phyloP scores from a whole-genome alignment of 64 coral and sea anemone genomes.

The Acropora tenuis region DNA sequence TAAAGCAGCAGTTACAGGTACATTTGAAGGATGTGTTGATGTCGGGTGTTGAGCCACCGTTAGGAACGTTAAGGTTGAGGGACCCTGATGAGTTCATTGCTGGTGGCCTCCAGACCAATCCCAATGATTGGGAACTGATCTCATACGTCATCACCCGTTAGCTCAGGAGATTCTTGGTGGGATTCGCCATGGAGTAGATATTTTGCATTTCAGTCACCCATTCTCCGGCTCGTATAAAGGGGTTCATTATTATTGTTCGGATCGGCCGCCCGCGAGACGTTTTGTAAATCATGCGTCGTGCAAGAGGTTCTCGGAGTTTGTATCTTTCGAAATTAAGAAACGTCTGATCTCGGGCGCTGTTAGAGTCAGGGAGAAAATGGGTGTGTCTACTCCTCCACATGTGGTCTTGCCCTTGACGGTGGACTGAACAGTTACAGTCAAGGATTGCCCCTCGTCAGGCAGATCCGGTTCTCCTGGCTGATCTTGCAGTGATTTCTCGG shows the following conservation, averaged over 20 bases:
- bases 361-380: neutral
- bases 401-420: neutral
- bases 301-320: neutral
- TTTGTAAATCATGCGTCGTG: constrained; percentile 3
- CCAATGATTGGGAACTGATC: neutral
- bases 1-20: neutral
- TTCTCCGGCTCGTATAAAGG: constrained; percentile 6
- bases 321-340: neutral
- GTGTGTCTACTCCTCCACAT: neutral
- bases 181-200: constrained; percentile 1
- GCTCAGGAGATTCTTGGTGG: neutral
- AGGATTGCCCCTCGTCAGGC: too few species aligned
- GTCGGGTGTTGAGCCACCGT: neutral
- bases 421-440: too few species aligned
- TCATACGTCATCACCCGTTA: constrained; percentile 3
- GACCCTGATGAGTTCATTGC: too few species aligned
- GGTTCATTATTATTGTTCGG: too few species aligned
- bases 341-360: neutral
- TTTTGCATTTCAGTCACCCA: neutral
- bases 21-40: neutral
- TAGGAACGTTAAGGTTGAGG: too few species aligned
- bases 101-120: neutral
- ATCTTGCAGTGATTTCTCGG: too few species aligned
- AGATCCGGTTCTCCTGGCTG: too few species aligned
- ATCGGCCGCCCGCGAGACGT: neutral